Evolutionary conservation across 2,113 vertebrate species (phyloP), one percentile per base, ranked within the genome.

Genomic region (Athene cunicularia): DNA sequence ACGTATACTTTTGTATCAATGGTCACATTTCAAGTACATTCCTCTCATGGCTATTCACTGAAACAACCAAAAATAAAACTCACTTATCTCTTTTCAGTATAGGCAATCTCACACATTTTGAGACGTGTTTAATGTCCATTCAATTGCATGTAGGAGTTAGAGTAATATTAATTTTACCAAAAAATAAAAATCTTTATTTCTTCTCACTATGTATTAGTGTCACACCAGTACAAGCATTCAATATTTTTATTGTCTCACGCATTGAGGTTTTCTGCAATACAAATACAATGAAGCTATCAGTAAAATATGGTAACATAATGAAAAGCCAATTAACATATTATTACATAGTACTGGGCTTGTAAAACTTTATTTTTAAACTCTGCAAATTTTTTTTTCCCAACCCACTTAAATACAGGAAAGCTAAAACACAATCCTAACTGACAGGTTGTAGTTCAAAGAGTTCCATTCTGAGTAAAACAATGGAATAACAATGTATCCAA

Each of bases 391-490:
- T 81, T 93, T 95, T 86, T 63, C 90, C 75, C 94, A 77, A 86
- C 67, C 86, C 85, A 62, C 30, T 90, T 67, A 73, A 95, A 85
- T 75, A 92, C 37, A 98, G 96, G 95, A 93, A 94, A 95, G 95
- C 87, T 96, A 85, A 94, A 95, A 93, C 91, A 85, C 77, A 95
- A 87, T 94, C 95, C 83, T 85, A 96, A 70, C 68, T 90, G 86
- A 90, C 63, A 77, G 22, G 49, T 9, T 80, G 81, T 81, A 94
- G 41, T 74, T 81, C 60, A 93, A 64, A 72, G 67, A 91, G 79
- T 92, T 96, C 82, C 66, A 95, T 86, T 96, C 43, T 22, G 28
- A 70, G 45, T 81, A 49, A 92, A 95, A 58, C 64, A 94, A 45
- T 64, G 28, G 64, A 90, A 62, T 83, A 79, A 67, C 55, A 83